Conservation (phyloP, 2,797 vertebrate species). For the Sebastes minor region DNA sequence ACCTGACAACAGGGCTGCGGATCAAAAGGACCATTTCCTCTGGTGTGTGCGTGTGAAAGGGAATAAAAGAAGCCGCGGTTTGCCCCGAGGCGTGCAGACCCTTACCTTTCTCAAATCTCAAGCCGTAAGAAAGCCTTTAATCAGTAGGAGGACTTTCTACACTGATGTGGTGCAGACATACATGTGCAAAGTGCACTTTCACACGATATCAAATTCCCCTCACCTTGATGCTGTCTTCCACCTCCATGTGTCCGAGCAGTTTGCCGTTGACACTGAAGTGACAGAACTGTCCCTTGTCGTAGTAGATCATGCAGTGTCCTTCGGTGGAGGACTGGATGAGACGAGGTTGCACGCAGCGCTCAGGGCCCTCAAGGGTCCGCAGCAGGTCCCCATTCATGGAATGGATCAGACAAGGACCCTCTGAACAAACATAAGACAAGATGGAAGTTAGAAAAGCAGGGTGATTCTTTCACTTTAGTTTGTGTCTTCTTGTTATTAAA, state of each 20-base stretch:
- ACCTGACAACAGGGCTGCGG: conserved; percentile 57
- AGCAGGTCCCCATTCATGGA: conserved; percentile 99
- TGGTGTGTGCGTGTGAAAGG: conserved; percentile 48
- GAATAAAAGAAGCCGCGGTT: conserved; percentile 38
- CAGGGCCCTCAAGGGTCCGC: conserved; percentile 90
- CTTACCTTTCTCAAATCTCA: conserved; percentile 43
- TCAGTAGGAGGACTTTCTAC: conserved; percentile 49
- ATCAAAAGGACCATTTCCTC: conserved; percentile 72
- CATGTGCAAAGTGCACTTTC: conserved; percentile 13
- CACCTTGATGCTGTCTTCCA: conserved; percentile 92
- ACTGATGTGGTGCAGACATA: conserved; percentile 50
- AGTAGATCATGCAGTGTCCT: conserved; percentile 95
- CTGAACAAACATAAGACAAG: conserved; percentile 66
- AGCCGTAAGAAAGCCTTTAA: conserved; percentile 61
- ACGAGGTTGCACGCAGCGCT: conserved; percentile 86
- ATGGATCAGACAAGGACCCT: conserved; percentile 98
- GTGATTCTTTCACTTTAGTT: accelerated
- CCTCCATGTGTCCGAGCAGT: conserved; percentile 89
- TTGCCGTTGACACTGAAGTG: conserved; percentile 96
- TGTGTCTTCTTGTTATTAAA: background rate
- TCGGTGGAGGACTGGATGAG: conserved; percentile 94
- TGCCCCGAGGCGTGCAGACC: conserved; percentile 46
- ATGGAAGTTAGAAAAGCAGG: background rate
- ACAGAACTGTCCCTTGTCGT: conserved; percentile 92
- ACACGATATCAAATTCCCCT: background rate